Conservation (phyloP, 2,113 vertebrate genomes). For the Phrynocephalus versicolor region DNA sequence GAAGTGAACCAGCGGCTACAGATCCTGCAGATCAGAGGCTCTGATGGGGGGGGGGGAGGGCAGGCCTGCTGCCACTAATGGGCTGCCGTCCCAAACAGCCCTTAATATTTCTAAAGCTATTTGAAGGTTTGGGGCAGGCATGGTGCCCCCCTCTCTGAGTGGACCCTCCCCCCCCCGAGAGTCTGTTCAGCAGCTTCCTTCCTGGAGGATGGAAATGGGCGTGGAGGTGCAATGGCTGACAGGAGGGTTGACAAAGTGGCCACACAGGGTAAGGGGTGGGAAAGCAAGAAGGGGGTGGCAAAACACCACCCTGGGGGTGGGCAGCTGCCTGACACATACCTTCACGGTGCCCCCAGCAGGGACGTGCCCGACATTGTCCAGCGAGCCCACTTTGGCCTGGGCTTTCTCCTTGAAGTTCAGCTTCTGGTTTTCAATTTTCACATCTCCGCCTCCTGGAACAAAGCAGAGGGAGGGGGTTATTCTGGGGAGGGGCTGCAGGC, state of each 20-base stretch:
- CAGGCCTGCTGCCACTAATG: neutral
- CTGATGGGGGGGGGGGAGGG: no score
- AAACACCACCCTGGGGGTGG: accelerated
- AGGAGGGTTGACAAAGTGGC: neutral
- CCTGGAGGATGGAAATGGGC: neutral
- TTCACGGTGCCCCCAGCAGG: conserved; percentile 81
- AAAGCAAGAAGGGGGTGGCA: accelerated
- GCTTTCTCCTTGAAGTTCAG: conserved; percentile 90
- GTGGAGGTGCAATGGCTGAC: neutral
- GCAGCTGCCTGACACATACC: conserved; percentile 69
- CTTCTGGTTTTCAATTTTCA: conserved; percentile 92
- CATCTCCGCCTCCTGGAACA: conserved; percentile 84
- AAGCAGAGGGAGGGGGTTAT: neutral
- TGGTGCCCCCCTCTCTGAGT: neutral
- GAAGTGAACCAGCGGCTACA: no score
- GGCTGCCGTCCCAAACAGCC: accelerated
- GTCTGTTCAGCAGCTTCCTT: neutral
- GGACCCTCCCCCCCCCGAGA: neutral
- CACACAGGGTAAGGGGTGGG: neutral
- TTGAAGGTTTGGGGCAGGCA: neutral
- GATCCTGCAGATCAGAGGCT: no score
- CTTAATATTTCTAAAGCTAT: neutral
- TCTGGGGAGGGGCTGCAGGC: neutral
- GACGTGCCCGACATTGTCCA: conserved; percentile 85
- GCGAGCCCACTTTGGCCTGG: conserved; percentile 87